These are phyloP conservation scores for Clamator glandarius DNA, from an alignment of 2,797 vertebrate genomes.

Conservation along the genomic window DNA sequence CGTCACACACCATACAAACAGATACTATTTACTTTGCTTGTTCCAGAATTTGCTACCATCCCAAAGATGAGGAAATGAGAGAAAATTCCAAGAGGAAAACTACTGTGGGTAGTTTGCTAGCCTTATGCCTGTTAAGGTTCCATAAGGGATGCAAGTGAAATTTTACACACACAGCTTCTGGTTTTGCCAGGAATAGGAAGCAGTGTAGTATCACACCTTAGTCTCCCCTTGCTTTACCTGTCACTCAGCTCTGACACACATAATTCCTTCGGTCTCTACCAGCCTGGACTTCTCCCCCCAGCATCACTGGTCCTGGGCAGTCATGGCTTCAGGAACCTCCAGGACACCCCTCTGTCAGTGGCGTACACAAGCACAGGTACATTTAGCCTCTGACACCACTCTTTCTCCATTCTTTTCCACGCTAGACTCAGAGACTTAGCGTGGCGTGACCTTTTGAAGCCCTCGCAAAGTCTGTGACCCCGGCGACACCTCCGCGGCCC, in stretches of 20 bases:
- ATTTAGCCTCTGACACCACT: not conserved
- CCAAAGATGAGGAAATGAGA: not conserved
- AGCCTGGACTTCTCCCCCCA: not conserved
- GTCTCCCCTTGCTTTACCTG: not conserved
- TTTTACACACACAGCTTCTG: not conserved
- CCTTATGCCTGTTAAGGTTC: not conserved
- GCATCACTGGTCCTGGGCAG: fast-evolving
- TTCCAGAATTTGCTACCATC: not conserved
- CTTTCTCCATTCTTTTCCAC: fast-evolving
- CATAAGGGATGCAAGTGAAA: not conserved
- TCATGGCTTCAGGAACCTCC: fast-evolving
- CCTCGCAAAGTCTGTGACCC: fast-evolving
- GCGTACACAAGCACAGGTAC: fast-evolving
- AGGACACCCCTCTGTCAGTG: fast-evolving
- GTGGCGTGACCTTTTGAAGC: fast-evolving
- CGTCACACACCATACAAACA: not conserved
- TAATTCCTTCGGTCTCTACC: not conserved
- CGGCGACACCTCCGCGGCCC: too few relatives aligned
- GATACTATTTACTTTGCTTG: not conserved
- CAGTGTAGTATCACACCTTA: not conserved
- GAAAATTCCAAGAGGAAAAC: not conserved
- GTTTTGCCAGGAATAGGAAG: not conserved
- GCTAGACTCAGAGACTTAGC: fast-evolving
- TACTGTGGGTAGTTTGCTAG: not conserved
- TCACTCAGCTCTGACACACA: not conserved